Evolutionary conservation across 1,140 invertebrate species (phyloP).

Genomic region (Zaprionus inermis): DNA sequence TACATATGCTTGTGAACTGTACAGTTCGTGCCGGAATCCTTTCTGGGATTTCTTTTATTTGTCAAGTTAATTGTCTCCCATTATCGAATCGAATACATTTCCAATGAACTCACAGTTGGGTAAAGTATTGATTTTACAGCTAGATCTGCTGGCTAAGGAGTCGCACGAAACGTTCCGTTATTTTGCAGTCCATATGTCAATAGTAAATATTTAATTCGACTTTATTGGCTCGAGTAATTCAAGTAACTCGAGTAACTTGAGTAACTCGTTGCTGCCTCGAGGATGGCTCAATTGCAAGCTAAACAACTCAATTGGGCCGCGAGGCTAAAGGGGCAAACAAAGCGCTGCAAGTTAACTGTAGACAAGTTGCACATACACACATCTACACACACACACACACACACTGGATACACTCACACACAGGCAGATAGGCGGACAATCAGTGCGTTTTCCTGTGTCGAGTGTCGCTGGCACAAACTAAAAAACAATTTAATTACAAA

Average conservation of each 20-base stretch:
- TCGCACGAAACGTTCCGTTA: slow-evolving; percentile 5
- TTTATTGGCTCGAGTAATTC: slow-evolving; percentile 21
- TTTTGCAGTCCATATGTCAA: slow-evolving; percentile 33
- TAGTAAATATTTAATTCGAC: slow-evolving; percentile 46
- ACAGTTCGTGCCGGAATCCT: background rate
- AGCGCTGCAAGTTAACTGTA: slow-evolving; percentile 8
- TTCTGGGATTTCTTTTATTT: background rate
- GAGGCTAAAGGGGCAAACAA: slow-evolving; percentile 44
- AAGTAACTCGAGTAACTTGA: slow-evolving; percentile 13
- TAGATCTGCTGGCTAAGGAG: background rate
- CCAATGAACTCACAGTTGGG: background rate
- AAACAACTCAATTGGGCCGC: slow-evolving; percentile 71
- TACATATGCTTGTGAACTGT: too few species aligned
- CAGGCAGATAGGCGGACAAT: slow-evolving; percentile 48
- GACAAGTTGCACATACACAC: background rate
- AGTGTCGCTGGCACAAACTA: slow-evolving; percentile 40
- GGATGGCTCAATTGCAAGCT: slow-evolving; percentile 62
- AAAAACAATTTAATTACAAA: slow-evolving; percentile 77
- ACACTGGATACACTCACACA: slow-evolving; percentile 18
- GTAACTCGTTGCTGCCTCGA: slow-evolving; percentile 16
- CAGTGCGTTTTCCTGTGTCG: slow-evolving; percentile 60
- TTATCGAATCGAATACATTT: background rate
- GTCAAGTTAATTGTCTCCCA: background rate
- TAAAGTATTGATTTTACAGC: background rate
- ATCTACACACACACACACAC: slow-evolving; percentile 25